Percentiles rank a stretch among this genome's conserved stretches.
Evolutionary conservation across 2,888 invertebrate species (phyloP).

Genomic region (Carterocephalus palaemon): DNA sequence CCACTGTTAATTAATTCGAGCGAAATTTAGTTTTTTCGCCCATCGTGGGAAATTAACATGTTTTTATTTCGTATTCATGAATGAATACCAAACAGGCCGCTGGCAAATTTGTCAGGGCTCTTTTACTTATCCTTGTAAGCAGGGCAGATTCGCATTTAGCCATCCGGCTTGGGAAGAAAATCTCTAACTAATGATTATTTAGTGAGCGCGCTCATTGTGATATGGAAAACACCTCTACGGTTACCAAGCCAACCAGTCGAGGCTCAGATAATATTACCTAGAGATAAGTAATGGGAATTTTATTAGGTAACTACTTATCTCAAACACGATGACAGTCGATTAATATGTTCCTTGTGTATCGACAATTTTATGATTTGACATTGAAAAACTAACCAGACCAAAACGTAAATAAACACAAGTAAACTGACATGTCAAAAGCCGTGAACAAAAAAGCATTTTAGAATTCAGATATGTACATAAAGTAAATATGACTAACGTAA

Average conservation of each 20-base stretch:
- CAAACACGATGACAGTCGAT: too few relatives aligned
- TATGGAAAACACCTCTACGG: background rate
- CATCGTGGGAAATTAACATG: slow-evolving; percentile 50
- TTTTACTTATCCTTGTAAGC: slow-evolving; percentile 22
- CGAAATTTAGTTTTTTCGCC: slow-evolving; percentile 44
- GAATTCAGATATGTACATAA: too few relatives aligned
- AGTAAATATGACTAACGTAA: too few relatives aligned
- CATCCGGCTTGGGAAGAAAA: slow-evolving; percentile 10
- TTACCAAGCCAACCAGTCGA: slow-evolving; percentile 8
- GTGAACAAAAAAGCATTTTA: too few relatives aligned
- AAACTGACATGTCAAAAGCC: too few relatives aligned
- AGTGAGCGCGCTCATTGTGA: slow-evolving; percentile 6
- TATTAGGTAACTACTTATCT: background rate
- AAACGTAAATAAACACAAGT: too few relatives aligned
- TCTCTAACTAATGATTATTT: slow-evolving; percentile 22
- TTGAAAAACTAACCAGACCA: too few relatives aligned
- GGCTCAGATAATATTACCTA: too few relatives aligned
- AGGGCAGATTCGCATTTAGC: slow-evolving; percentile 21
- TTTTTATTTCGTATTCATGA: slow-evolving; percentile 55
- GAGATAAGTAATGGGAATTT: background rate
- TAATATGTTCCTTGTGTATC: too few relatives aligned
- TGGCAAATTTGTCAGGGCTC: slow-evolving; percentile 48
- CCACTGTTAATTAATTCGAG: slow-evolving; percentile 45
- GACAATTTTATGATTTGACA: too few relatives aligned
- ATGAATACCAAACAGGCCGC: slow-evolving; percentile 54